Evolutionary conservation across 2,888 invertebrate genomes (phyloP).

Genomic region (Diaphora mendica): DNA sequence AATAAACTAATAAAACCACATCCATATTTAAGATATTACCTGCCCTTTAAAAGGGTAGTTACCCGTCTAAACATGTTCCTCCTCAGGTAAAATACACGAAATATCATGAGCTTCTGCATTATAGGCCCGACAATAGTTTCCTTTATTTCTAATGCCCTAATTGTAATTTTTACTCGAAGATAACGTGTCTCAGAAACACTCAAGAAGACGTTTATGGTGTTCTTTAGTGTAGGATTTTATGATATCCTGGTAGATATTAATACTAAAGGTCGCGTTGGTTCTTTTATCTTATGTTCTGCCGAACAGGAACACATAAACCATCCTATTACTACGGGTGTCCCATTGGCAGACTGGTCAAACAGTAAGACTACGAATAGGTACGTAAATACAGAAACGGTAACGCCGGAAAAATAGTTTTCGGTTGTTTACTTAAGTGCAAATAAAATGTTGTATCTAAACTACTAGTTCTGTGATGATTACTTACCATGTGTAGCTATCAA

Average conservation of each 20-base stretch:
- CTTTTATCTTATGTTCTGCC: not conserved
- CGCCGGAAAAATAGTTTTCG: not conserved
- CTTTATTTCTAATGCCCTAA: slow-evolving; percentile 8
- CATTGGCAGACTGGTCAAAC: not conserved
- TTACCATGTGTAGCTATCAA: not conserved
- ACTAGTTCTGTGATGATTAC: not conserved
- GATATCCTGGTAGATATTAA: not conserved
- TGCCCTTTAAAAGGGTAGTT: slow-evolving; percentile 20
- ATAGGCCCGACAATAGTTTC: slow-evolving; percentile 41
- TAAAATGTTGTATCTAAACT: not conserved
- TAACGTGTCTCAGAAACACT: not conserved
- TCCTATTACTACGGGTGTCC: not conserved
- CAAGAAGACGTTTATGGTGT: not conserved
- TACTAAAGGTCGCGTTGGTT: too few relatives aligned
- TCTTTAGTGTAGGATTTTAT: not conserved
- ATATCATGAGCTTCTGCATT: slow-evolving; percentile 41
- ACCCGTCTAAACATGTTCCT: slow-evolving; percentile 60
- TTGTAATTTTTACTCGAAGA: not conserved
- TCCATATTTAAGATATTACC: not conserved
- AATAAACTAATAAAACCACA: not conserved
- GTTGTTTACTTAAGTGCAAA: not conserved
- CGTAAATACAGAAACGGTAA: not conserved
- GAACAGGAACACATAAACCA: not conserved
- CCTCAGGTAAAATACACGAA: slow-evolving; percentile 60
- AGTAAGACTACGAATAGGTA: not conserved